Evolutionary conservation across 2,797 vertebrate species (phyloP), one percentile per base, ranked within the genome.

Genomic region (Darevskia nairensis): DNA sequence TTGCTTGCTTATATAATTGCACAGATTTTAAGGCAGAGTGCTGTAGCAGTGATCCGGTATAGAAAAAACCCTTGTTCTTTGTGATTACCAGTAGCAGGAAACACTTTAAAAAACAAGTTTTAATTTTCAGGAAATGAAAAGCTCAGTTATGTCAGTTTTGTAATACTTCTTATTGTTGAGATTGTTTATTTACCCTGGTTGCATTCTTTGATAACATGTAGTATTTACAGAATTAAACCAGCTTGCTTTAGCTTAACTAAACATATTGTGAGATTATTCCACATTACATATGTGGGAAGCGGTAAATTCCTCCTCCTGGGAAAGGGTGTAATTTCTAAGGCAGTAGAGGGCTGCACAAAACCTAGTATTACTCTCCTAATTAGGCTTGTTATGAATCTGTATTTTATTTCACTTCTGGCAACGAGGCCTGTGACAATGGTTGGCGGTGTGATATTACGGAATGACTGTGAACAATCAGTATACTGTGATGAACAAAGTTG

Each of bases 141-240:
- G 83, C 80, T 68, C 69, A 76, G 91, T 90, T 82, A n/a, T 10
- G 0, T 41, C 29, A 80, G 23, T 27, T 68, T 27, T 61, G 8
- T 0, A 6, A 92, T n/a, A 59, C 68, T 35, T 84, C 68, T 4
- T 25, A 41, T 90, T n/a, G 82, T 71, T 88, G 69, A 69, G 61
- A 17, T 2, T 3, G 84, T 32, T 82, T 0, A 0, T 91, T 89
- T 19, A 72, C 84, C 72, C 80, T 55, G 50, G 50, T 55, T 55
- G 3, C 13, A 55, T 87, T 59, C 69, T 86, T 71, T 92, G 86
- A 89, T 71, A 81, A 93, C 44, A 50, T 50, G 77, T 94, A 88
- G 25, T 94, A 89, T 89, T 94, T 94, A 90, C 90, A 91, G 92
- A 95, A 95, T 93, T 94, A 93, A 93, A 94, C 76, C 74, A 82